Evolutionary conservation across 92 coral and sea anemone species (phyloP), one percentile per base, ranked within the genome.

Genomic region (Porites evermanni): DNA sequence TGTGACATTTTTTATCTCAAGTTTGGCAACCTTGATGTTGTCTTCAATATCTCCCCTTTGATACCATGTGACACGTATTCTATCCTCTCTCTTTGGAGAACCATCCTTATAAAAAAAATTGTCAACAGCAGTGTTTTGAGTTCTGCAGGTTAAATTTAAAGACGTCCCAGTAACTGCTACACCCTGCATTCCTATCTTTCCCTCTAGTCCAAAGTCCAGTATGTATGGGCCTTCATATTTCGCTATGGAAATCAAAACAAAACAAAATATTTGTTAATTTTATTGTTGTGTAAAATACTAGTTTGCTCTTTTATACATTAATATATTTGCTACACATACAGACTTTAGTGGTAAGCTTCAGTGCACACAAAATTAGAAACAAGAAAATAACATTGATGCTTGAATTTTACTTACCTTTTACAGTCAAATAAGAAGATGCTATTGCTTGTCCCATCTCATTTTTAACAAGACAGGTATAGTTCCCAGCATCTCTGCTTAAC

Each of bases 1-100:
- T 26, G 58, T 70, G 52, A 70, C 54, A 52, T 75, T 79, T 61
- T 60, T 70, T 29, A 82, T 82, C 70, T 82, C 86, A 1, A 82
- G 79, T 44, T 56, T 26, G 50, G 68, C 5, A 18, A 58, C 44
- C 50, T 47, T 69, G 12, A 60, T 6, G 21, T 71, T 19, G 3
- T 10, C 18, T 7, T n/a, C 7, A 2, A 29, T 0, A 10, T 71
- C 60, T 6, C 10, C 11, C 11, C 18, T 68, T 7, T 60, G 47
- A 61, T 70, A 60, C 20, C 4, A 58, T 17, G 53, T 8, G 71
- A 70, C 12, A 12, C 59, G 71, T 64, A 18, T 56, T 9, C 29
- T 24, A 16, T 4, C 56, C 54, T 80, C 77, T 0, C 0, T 8
- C 14, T 68, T 6, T 5, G 0, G 1, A 11, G 0, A 8, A 14